Base-by-base conservation (phyloP, 1,140 invertebrate species). In the Drosophila santomea region DNA sequence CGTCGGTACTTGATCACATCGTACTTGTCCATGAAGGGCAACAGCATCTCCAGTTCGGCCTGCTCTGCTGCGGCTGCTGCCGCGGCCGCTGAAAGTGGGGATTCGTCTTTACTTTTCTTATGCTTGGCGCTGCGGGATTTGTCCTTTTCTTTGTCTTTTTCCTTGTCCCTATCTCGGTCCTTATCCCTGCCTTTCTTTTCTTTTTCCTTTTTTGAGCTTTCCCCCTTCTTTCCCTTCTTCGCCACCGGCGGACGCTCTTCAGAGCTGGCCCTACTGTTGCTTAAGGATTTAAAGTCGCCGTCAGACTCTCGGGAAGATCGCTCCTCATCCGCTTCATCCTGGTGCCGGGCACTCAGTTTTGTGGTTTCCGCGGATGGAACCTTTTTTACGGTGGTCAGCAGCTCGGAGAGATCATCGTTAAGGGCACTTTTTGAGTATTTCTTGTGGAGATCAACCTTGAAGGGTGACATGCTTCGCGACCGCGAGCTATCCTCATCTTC, bases 1-100 rank as follows among this genome's bases (percentile, higher is more conserved):
- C 94, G 92, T 58, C 94, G 93, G 84, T 94, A 94, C 79, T 95
- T 95, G 48, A 95, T 95, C 71, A 95, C 94, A 78, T 96, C 94
- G 80, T 94, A 94, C 84, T 94, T 94, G 74, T 94, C 94, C 68
- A 92, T 71, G 12, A 91, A 92, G 2, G 89, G 91, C 25, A 92
- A 20, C 38, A 92, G 43, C 90, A 91, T 92, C 50, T 82, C 78
- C 28, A 91, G 50, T 32, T 91, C 90, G 2, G 78, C 81, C 39
- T 91, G 83, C 56, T 89, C 86, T 4, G 86, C 85, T 8, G 83
- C 90, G 1, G 69, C 85, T 6, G 74, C 82, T 6, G 90, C 79
- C 3, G 91, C 83, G 10, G 88, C 84, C 2, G 74, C 74, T 1
- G 76, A 36, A 4, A 64, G 3, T 0, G 59, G 38, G 11, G 47